A percentile compares a stretch with the other conserved stretches of the same genome.
phyloP scores from a whole-genome alignment of 2,797 vertebrate genomes.

The Strix occidentalis region DNA sequence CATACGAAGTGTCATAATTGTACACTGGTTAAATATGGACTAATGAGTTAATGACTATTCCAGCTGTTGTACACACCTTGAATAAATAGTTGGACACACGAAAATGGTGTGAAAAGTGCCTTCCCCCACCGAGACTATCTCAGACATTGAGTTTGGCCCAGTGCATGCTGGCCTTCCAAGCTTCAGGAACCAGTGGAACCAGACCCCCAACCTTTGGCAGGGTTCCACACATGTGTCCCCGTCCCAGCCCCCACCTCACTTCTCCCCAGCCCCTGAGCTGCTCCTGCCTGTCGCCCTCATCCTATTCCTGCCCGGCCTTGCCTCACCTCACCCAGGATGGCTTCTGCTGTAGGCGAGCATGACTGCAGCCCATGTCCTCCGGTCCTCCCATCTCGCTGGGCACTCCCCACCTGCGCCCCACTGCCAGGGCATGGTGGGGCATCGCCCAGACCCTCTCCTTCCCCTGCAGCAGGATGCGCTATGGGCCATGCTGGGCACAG shows the following conservation, averaged over 20 bases:
- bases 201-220: accelerated
- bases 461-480: too few relatives aligned
- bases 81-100: neutral
- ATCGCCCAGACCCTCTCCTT: too few relatives aligned
- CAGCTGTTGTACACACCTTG: neutral
- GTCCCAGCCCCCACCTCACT: accelerated
- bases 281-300: neutral
- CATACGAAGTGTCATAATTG: neutral
- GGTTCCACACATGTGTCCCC: neutral
- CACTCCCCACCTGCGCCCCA: neutral
- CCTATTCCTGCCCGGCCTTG: neutral
- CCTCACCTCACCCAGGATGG: too few relatives aligned
- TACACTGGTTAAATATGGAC: neutral
- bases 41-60: neutral
- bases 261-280: neutral
- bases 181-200: neutral
- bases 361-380: neutral
- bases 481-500: too few relatives aligned
- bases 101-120: neutral
- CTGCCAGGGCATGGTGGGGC: neutral
- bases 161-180: neutral
- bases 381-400: neutral
- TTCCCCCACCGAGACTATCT: neutral
- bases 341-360: neutral
- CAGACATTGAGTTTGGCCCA: accelerated